Percentiles rank a stretch among this genome's conserved stretches.
These are phyloP conservation scores for Acanthopagrus latus DNA, from an alignment of 2,797 vertebrate species.

Conservation along the genomic window DNA sequence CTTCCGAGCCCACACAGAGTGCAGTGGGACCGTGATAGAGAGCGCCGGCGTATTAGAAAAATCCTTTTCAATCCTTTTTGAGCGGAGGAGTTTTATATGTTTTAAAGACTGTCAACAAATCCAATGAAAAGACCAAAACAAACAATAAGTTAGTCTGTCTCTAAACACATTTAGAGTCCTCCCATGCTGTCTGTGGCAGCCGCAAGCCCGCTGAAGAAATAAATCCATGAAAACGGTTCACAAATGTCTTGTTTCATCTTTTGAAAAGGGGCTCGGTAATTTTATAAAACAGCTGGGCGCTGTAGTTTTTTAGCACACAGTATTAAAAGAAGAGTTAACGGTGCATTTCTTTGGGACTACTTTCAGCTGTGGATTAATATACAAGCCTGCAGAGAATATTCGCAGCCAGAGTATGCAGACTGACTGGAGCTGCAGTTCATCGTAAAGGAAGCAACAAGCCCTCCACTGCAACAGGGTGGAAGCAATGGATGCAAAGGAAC, in stretches of 20 bases:
- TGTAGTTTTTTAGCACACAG: neutral
- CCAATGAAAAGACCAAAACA: slow-evolving; percentile 36
- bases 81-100: slow-evolving; percentile 23
- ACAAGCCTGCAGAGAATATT: slow-evolving; percentile 14
- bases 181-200: neutral
- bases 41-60: slow-evolving; percentile 3
- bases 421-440: slow-evolving; percentile 1
- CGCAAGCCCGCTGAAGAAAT: slow-evolving; percentile 1
- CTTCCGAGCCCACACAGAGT: slow-evolving; percentile 29
- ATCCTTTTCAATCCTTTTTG: slow-evolving; percentile 7
- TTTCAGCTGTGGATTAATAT: slow-evolving; percentile 33
- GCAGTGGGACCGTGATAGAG: slow-evolving; percentile 6
- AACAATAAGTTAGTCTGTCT: slow-evolving; percentile 24
- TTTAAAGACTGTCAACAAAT: slow-evolving; percentile 41
- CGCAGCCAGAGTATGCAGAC: neutral
- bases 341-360: slow-evolving; percentile 8
- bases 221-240: slow-evolving; percentile 34
- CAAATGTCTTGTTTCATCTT: neutral
- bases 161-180: slow-evolving; percentile 9
- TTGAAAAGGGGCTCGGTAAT: neutral
- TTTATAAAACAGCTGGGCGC: neutral
- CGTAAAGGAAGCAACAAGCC: neutral
- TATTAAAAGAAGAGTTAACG: slow-evolving; percentile 14
- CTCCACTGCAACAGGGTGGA: neutral
- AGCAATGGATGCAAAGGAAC: too few species aligned